A percentile compares a stretch with the other conserved stretches of the same genome.
Evolutionary conservation across 2,113 vertebrate species (phyloP).

Genomic region (Trematomus loennbergii): DNA sequence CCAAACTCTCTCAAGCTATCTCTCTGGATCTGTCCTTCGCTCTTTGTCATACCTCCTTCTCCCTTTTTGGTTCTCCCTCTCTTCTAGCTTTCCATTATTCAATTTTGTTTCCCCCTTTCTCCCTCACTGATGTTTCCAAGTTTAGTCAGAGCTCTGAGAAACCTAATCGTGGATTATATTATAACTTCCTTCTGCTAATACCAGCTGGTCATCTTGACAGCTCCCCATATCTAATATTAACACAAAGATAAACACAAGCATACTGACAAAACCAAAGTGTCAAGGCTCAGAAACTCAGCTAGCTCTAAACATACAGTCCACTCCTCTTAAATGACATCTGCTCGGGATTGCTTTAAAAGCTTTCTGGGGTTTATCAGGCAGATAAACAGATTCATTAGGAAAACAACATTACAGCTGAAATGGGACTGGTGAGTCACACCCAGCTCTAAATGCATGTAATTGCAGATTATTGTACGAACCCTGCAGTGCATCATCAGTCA

Average conservation of each 20-base stretch:
- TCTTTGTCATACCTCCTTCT: slow-evolving; percentile 15
- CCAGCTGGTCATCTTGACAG: slow-evolving; percentile 40
- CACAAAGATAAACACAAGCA: not conserved
- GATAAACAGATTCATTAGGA: slow-evolving; percentile 56
- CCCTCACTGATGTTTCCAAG: slow-evolving; percentile 47
- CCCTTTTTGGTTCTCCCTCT: slow-evolving; percentile 31
- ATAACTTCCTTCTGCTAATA: slow-evolving; percentile 16
- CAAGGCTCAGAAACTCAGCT: slow-evolving; percentile 40
- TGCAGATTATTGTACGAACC: slow-evolving; percentile 60
- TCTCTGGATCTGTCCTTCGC: slow-evolving; percentile 40
- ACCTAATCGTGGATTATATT: slow-evolving; percentile 19
- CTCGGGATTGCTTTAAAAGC: slow-evolving; percentile 63
- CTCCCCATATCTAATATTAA: slow-evolving; percentile 30
- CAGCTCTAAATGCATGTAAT: slow-evolving; percentile 58
- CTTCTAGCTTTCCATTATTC: slow-evolving; percentile 38
- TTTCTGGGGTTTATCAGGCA: slow-evolving; percentile 49
- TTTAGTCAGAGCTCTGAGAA: slow-evolving; percentile 37
- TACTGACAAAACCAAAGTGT: slow-evolving; percentile 18
- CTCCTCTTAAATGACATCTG: slow-evolving; percentile 42
- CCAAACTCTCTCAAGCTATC: slow-evolving; percentile 50
- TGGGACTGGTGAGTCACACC: slow-evolving; percentile 43
- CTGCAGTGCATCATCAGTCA: slow-evolving; percentile 47
- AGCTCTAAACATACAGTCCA: slow-evolving; percentile 53
- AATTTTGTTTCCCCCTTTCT: slow-evolving; percentile 34
- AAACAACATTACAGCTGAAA: slow-evolving; percentile 40